Conservation (phyloP, 1,140 invertebrate genomes). For the Trachymyrmex septentrionalis region DNA sequence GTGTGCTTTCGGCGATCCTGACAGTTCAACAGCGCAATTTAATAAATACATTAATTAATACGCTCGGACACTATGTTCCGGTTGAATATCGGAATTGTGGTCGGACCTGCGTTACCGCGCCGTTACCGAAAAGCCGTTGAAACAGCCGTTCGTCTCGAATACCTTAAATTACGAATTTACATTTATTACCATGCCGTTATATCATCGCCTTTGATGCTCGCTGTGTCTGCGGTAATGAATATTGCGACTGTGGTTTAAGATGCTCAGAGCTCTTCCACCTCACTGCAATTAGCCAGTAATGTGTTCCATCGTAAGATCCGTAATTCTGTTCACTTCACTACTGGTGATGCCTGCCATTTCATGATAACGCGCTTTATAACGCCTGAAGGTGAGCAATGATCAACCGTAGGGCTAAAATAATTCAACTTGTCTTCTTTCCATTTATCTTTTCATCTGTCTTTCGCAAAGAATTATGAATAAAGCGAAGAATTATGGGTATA, state of each 20-base stretch:
- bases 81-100: slow-evolving; percentile 45
- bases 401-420: slow-evolving; percentile 43
- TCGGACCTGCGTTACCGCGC: background rate
- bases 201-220: slow-evolving; percentile 52
- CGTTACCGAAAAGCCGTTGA: slow-evolving; percentile 35
- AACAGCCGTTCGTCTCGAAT: slow-evolving; percentile 25
- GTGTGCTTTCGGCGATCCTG: slow-evolving; percentile 30
- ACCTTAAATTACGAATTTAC: slow-evolving; percentile 57
- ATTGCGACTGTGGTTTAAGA: slow-evolving; percentile 54
- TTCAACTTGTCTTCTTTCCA: slow-evolving; percentile 39
- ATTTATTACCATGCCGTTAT: slow-evolving; percentile 60
- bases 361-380: slow-evolving; percentile 46
- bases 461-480: slow-evolving; percentile 30
- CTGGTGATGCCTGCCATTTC: slow-evolving; percentile 52
- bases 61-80: slow-evolving; percentile 7
- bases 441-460: slow-evolving; percentile 43
- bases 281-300: slow-evolving; percentile 65
- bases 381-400: slow-evolving; percentile 39
- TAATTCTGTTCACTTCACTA: slow-evolving; percentile 55
- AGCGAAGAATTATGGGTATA: slow-evolving; percentile 7
- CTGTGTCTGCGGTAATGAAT: slow-evolving; percentile 56
- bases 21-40: slow-evolving; percentile 48
- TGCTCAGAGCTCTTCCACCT: slow-evolving; percentile 58
- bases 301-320: slow-evolving; percentile 38
- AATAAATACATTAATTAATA: slow-evolving; percentile 64